phyloP scores from a whole-genome alignment of 2,113 vertebrate species.

The Epinephelus moara region DNA sequence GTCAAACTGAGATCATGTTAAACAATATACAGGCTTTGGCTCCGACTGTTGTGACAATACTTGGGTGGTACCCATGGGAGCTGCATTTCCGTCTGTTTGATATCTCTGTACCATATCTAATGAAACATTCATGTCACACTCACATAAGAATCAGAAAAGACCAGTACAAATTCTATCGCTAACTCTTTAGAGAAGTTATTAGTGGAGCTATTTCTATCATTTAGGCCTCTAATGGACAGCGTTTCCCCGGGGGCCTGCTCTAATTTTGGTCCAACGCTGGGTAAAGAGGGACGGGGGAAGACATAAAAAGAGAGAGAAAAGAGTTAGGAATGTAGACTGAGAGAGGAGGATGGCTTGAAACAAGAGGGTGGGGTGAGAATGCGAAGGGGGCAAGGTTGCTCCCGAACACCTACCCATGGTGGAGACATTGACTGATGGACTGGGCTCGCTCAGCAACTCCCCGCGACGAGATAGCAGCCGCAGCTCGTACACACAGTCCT shows the following conservation, averaged over 20 bases:
- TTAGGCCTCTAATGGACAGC: conserved; percentile 66
- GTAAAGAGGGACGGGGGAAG: conserved; percentile 36
- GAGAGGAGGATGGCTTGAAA: conserved; percentile 31
- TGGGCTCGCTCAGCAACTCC: conserved; percentile 92
- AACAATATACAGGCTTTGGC: conserved; percentile 24
- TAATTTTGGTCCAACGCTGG: conserved; percentile 57
- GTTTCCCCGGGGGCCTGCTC: conserved; percentile 66
- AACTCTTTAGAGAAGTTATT: conserved; percentile 60
- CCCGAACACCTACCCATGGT: conserved; percentile 87
- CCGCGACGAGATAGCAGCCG: conserved; percentile 92
- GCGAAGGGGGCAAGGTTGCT: conserved; percentile 49
- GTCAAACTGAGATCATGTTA: conserved; percentile 20
- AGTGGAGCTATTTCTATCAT: conserved; percentile 67
- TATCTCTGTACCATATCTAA: conserved; percentile 37
- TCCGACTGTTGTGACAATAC: background rate
- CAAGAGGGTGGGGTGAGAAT: conserved; percentile 25
- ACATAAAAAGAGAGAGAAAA: conserved; percentile 20
- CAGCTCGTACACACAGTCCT: conserved; percentile 94
- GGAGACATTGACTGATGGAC: conserved; percentile 93
- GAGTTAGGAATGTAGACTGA: conserved; percentile 5
- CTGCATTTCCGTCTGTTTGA: conserved; percentile 22
- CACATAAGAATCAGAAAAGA: conserved; percentile 47
- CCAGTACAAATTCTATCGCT: conserved; percentile 33
- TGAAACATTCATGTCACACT: conserved; percentile 66
- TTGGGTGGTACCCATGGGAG: conserved; percentile 12